Base-by-base conservation (phyloP, 2,113 vertebrate species). In the Platichthys stellatus region DNA sequence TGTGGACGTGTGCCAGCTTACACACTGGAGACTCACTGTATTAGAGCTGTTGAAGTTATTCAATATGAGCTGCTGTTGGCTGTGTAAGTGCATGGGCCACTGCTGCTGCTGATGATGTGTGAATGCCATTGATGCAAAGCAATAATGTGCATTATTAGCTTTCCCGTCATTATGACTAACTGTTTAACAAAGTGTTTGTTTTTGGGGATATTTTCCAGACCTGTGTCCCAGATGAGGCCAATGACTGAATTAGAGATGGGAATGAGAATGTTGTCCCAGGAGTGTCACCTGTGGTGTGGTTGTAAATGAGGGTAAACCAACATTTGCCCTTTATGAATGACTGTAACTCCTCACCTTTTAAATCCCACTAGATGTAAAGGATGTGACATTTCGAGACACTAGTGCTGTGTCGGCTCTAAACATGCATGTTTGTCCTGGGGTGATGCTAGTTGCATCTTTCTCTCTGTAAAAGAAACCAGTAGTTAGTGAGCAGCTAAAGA, bases 1-100 rank as follows among this genome's bases (percentile, higher is more conserved):
- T 86, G 82, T 87, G 88, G 89, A 83, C n/a, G 10, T 83, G 68
- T 88, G 86, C 89, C 89, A 91, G 56, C 47, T 63, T 81, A 84
- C 84, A 76, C 89, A 87, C 82, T n/a, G 78, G 84, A 90, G 86
- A 88, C 80, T 67, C 56, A n/a, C 69, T 12, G 56, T 82, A 63
- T 86, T 63, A 80, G 72, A 81, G 87, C 80, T 81, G 74, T 74
- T 86, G 78, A 86, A 63, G 58, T 65, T 63, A 81, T 87, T 88
- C 80, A 69, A 76, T 78, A 88, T 35, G 49, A 72, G 57, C 20
- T 75, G 56, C 62, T 23, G 47, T 72, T 70, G 56, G 53, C 58
- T 85, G 51, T 57, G 28, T 72, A 17, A 78, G 57, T 68, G 40
- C 40, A 43, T 43, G 40, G 12, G 40, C 40, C 40, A 38, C 26